Percentiles rank a stretch among this genome's conserved stretches.
These are phyloP conservation scores for Lasioglossum zephyrum DNA, from an alignment of 2,888 invertebrate species.

Conservation along the genomic window DNA sequence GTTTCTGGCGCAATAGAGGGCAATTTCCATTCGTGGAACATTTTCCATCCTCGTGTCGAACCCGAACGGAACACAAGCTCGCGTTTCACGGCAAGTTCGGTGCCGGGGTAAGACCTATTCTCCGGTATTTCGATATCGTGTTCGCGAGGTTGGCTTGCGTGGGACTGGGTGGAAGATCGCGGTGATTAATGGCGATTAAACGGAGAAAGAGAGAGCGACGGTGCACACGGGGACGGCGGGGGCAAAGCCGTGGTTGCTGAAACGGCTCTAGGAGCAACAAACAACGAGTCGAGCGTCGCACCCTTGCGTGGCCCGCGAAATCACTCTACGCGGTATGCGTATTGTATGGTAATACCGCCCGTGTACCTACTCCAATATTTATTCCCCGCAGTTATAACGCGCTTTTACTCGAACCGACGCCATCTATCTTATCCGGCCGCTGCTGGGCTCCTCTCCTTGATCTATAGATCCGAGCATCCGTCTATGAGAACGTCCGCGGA, in stretches of 20 bases:
- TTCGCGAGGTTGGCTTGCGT: slow-evolving; percentile 62
- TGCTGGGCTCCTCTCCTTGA: slow-evolving; percentile 61
- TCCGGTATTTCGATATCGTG: slow-evolving; percentile 69
- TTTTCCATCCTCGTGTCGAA: slow-evolving; percentile 25
- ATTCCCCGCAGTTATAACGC: slow-evolving; percentile 74
- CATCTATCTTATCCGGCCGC: slow-evolving; percentile 64
- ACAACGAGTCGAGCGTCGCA: slow-evolving; percentile 68
- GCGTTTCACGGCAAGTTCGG: slow-evolving; percentile 57
- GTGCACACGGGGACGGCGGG: slow-evolving; percentile 37
- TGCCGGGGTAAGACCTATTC: slow-evolving; percentile 59
- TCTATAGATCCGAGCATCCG: slow-evolving; percentile 53
- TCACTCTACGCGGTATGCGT: slow-evolving; percentile 76
- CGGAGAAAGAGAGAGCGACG: slow-evolving; percentile 47
- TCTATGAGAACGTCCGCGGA: slow-evolving; percentile 40
- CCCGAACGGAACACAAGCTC: slow-evolving; percentile 31
- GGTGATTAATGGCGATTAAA: slow-evolving; percentile 73
- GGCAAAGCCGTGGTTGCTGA: slow-evolving; percentile 42
- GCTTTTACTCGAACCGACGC: slow-evolving; percentile 73
- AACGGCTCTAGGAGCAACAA: slow-evolving; percentile 69
- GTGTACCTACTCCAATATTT: slow-evolving; percentile 76
- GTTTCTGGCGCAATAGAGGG: background rate
- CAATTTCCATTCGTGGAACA: slow-evolving; percentile 31
- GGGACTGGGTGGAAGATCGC: slow-evolving; percentile 72
- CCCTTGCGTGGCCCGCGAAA: slow-evolving; percentile 72
- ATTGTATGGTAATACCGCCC: slow-evolving; percentile 76